Evolutionary conservation across 35 echinoderm and acorn worm genomes (phyloP).

Genomic region (Diadema setosum): DNA sequence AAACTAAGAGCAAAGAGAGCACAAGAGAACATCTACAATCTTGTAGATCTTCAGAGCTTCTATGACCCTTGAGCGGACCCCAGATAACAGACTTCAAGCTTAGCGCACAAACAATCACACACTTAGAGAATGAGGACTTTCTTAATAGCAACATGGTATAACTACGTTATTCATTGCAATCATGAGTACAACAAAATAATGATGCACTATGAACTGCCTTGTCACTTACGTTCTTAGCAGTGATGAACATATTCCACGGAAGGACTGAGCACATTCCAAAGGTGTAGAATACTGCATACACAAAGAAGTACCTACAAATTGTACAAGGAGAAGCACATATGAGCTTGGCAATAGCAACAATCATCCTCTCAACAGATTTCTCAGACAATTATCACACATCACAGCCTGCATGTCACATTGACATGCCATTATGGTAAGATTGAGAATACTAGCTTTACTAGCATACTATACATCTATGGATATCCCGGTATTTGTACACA

Average conservation of each 20-base stretch:
- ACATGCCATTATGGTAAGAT: not conserved
- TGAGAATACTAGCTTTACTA: not conserved
- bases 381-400: not conserved
- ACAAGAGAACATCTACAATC: no score
- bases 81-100: no score
- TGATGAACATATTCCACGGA: constrained; percentile 94
- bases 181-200: no score
- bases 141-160: no score
- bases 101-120: no score
- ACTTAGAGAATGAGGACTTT: no score
- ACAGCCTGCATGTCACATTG: not conserved
- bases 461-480: not conserved
- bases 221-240: constrained; percentile 65
- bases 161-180: no score
- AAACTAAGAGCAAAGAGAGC: no score
- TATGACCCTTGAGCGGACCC: no score
- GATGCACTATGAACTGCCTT: no score
- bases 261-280: constrained; percentile 81
- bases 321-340: not conserved
- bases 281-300: constrained; percentile 50
- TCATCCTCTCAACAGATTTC: not conserved
- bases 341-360: not conserved
- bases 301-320: constrained; percentile 44
- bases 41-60: no score
- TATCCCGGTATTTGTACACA: no score